Evolutionary conservation across 2,888 invertebrate genomes (phyloP).

Genomic region (Agriopis marginaria): DNA sequence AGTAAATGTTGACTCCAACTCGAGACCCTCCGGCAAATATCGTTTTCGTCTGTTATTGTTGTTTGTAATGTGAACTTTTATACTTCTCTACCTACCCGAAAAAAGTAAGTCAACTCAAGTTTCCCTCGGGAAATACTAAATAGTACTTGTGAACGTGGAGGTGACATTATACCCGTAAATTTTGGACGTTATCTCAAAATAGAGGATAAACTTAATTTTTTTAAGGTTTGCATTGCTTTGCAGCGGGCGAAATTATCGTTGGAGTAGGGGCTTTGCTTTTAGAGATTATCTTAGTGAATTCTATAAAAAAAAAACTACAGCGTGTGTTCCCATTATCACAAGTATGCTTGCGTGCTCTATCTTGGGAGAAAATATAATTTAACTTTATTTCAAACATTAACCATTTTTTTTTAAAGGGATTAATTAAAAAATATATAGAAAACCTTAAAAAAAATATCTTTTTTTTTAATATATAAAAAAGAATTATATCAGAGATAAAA

Average conservation of each 20-base stretch:
- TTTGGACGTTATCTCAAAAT: conserved; percentile 38
- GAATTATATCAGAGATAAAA: too few relatives aligned
- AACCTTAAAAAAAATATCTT: too few relatives aligned
- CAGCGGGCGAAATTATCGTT: background rate
- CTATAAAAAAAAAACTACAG: too few relatives aligned
- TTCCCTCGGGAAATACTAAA: conserved; percentile 44
- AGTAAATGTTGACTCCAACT: conserved; percentile 53
- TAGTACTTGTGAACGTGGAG: conserved; percentile 41
- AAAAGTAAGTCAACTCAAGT: conserved; percentile 42
- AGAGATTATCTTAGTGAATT: background rate
- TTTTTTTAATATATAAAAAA: too few relatives aligned
- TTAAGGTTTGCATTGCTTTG: conserved; percentile 3
- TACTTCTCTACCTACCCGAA: conserved; percentile 40
- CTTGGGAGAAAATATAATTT: too few relatives aligned
- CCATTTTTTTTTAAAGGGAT: too few relatives aligned
- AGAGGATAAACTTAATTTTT: conserved; percentile 11
- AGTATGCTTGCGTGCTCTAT: too few relatives aligned
- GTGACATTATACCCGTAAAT: conserved; percentile 38
- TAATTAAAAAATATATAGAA: too few relatives aligned
- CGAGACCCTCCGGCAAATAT: conserved; percentile 49
- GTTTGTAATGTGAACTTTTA: conserved; percentile 49
- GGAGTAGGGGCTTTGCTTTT: background rate
- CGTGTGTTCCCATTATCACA: too few relatives aligned
- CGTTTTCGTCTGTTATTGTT: conserved; percentile 49
- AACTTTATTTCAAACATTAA: too few relatives aligned